Evolutionary conservation across 2,113 vertebrate species (phyloP).

Genomic region (Mugil cephalus): DNA sequence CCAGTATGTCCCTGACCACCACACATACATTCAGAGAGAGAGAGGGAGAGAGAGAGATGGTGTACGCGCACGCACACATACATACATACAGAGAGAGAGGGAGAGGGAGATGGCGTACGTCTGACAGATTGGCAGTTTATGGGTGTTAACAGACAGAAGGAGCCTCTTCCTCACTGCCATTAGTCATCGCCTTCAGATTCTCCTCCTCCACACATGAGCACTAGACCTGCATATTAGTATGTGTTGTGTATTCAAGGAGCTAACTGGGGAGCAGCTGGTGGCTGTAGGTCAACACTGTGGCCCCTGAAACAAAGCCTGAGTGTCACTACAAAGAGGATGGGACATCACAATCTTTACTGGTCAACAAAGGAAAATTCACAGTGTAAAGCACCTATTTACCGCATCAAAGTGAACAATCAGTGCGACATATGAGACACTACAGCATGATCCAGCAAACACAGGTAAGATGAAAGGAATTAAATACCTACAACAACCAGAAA

Average conservation of each 20-base stretch:
- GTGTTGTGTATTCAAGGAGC: constrained; percentile 50
- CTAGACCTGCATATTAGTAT: constrained; percentile 16
- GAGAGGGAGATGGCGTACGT: constrained; percentile 21
- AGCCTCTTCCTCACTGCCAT: constrained; percentile 75
- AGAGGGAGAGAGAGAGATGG: not conserved
- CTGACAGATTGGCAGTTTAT: constrained; percentile 82
- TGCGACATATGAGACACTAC: too few species aligned
- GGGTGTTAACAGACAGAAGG: constrained; percentile 80
- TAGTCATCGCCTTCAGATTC: constrained; percentile 67
- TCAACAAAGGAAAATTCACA: too few species aligned
- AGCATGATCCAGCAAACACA: too few species aligned
- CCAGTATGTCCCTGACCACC: constrained; percentile 42
- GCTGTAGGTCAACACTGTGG: constrained; percentile 47
- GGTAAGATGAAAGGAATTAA: too few species aligned
- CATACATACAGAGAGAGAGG: not conserved
- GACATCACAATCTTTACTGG: too few species aligned
- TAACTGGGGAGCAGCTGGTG: constrained; percentile 40
- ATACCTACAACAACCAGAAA: too few species aligned
- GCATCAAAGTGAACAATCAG: too few species aligned
- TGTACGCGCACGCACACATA: constrained; percentile 45
- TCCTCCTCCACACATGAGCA: constrained; percentile 11
- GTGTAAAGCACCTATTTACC: too few species aligned
- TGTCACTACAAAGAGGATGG: not conserved
- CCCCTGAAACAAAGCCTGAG: constrained; percentile 53
- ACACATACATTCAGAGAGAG: constrained; percentile 26